Conservation (phyloP, 2,797 vertebrate species). For the Antennarius maculatus region DNA sequence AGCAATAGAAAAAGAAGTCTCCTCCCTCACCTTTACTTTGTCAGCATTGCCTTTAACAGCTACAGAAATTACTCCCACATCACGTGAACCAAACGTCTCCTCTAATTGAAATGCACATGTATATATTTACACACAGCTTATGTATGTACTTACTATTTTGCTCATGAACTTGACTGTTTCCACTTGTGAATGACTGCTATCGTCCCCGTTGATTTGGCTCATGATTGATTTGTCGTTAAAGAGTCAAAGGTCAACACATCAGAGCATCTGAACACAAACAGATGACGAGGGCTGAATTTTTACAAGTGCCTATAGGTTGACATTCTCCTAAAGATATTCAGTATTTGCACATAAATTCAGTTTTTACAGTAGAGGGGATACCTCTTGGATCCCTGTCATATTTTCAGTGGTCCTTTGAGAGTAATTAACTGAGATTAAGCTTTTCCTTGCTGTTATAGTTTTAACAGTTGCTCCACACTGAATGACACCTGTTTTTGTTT, state of each 20-base stretch:
- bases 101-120: constrained; percentile 66
- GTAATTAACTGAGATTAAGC: constrained; percentile 17
- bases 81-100: constrained; percentile 45
- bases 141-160: constrained; percentile 54
- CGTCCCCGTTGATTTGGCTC: constrained; percentile 20
- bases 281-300: constrained; percentile 18
- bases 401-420: constrained; percentile 7
- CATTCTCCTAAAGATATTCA: constrained; percentile 16
- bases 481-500: constrained; percentile 33
- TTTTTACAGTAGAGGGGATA: background rate
- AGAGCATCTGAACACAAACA: constrained; percentile 19
- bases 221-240: background rate
- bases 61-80: constrained; percentile 30
- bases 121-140: constrained; percentile 52
- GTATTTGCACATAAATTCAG: constrained; percentile 17
- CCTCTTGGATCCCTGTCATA: background rate
- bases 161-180: constrained; percentile 71
- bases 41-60: constrained; percentile 30
- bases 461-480: constrained; percentile 26
- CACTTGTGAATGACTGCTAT: constrained; percentile 30
- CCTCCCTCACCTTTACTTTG: constrained; percentile 13
- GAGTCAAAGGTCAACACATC: constrained; percentile 7
- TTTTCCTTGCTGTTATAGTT: constrained; percentile 16
- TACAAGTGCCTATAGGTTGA: constrained; percentile 31
- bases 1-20: constrained; percentile 22